Evolutionary conservation across 2,888 invertebrate species (phyloP).

Genomic region (Physocephala rufipes): DNA sequence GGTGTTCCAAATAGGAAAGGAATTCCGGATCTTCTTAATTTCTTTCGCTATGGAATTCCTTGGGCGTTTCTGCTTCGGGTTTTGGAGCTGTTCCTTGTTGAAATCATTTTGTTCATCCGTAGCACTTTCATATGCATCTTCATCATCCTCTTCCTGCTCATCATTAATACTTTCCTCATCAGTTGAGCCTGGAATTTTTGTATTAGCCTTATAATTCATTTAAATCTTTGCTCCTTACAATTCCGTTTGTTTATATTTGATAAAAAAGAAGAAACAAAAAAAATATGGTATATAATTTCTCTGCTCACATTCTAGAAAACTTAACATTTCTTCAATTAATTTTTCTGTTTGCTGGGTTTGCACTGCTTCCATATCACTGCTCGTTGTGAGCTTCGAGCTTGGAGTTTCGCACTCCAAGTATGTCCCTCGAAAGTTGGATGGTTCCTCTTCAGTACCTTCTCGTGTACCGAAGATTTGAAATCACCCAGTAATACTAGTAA

Average conservation of each 20-base stretch:
- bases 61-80: constrained; percentile 15
- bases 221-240: neutral
- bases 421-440: neutral
- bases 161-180: constrained; percentile 40
- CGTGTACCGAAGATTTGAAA: neutral
- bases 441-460: neutral
- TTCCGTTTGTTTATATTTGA: constrained; percentile 20
- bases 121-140: constrained; percentile 17
- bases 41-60: constrained; percentile 39
- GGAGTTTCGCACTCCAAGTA: constrained; percentile 6
- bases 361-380: constrained; percentile 18
- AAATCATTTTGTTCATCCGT: constrained; percentile 31
- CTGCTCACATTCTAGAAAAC: constrained; percentile 50
- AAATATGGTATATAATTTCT: constrained; percentile 15
- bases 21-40: constrained; percentile 41
- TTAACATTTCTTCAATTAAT: constrained; percentile 49
- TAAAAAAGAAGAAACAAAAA: neutral
- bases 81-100: constrained; percentile 9
- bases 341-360: constrained; percentile 48
- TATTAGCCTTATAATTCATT: neutral
- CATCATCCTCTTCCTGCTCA: constrained; percentile 36
- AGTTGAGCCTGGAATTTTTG: constrained; percentile 44
- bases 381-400: constrained; percentile 1
- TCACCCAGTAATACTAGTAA: neutral
- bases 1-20: constrained; percentile 43